Base-by-base conservation (phyloP, 2,888 invertebrate species). In the Phoenoteleia sp. region DNA sequence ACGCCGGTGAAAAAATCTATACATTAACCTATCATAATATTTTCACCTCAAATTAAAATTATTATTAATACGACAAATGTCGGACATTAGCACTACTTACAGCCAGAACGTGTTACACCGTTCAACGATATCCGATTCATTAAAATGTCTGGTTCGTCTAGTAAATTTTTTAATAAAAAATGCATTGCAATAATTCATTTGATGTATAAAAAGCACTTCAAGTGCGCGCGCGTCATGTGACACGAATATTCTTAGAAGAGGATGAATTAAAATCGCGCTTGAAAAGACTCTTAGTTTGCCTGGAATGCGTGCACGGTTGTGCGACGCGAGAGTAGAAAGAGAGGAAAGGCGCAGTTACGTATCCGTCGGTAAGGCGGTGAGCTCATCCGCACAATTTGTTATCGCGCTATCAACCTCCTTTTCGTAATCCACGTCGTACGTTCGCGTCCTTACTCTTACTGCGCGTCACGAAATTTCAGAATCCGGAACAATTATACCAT, bases 301-400 rank as follows among this genome's bases (percentile, higher is more conserved):
- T 47, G 74, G 81, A 81, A 81, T 75, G 81, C 75, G 75, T 81
- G 81, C 42, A 67, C 25, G 67, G 36, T 4, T 80, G 47, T 62
- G 62, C 42, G 79, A 60, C 15, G 52, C 45, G 66, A 54, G 71
- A 36, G 52, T 71, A 79, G 72, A 72, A 62, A 67, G 74, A 77
- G 72, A 72, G 49, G 69, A 82, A 71, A 67, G 72, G 66, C 49
- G 69, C 49, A 62, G 71, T 82, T 71, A 77, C 82, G 77, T 82
- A 75, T 71, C 66, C 72, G 83, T 83, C 77, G 77, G 79, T 84
- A 79, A 84, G 79, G 64, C 83, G 79, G 79, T 79, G 79, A 84
- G 83, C 75, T 84, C 83, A 79, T 83, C 83, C 79, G 64, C 64
- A 64, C 83, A 84, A 84, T 84, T 84, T 84, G 83, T 84, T 84